These are phyloP conservation scores for Steinernema khuongi DNA, from an alignment of 1,140 invertebrate genomes.

Conservation along the genomic window DNA sequence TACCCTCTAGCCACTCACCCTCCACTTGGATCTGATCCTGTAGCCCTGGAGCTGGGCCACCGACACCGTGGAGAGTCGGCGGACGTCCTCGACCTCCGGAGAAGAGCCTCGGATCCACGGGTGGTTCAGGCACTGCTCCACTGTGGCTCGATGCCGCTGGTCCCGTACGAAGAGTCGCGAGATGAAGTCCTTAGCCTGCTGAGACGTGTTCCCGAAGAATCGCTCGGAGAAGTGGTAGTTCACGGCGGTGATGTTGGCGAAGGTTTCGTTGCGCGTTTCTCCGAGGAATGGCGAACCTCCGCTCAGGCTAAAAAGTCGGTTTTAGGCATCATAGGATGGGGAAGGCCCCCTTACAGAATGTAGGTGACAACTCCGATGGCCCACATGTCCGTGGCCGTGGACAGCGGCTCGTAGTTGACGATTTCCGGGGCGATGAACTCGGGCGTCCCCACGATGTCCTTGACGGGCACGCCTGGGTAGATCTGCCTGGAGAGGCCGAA, in stretches of 20 bases:
- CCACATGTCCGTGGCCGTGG: slow-evolving; percentile 62
- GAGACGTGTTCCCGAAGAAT: slow-evolving; percentile 61
- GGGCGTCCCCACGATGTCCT: slow-evolving; percentile 65
- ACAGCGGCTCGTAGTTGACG: slow-evolving; percentile 62
- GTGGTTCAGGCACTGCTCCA: slow-evolving; percentile 67
- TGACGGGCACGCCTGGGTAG: slow-evolving; percentile 59
- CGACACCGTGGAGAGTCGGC: slow-evolving; percentile 58
- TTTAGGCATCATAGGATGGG: slow-evolving; percentile 5
- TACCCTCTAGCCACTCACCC: slow-evolving; percentile 56
- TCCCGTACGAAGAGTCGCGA: slow-evolving; percentile 62
- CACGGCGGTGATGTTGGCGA: slow-evolving; percentile 64
- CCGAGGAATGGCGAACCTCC: slow-evolving; percentile 66
- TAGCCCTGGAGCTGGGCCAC: slow-evolving; percentile 63
- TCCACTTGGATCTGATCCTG: slow-evolving; percentile 62
- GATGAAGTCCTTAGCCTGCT: slow-evolving; percentile 66
- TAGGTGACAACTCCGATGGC: slow-evolving; percentile 63
- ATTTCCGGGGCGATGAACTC: slow-evolving; percentile 67
- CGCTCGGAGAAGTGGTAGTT: slow-evolving; percentile 64
- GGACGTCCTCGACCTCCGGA: slow-evolving; percentile 32
- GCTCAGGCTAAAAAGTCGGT: slow-evolving; percentile 60
- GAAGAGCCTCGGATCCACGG: slow-evolving; percentile 65
- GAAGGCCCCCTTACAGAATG: slow-evolving; percentile 59
- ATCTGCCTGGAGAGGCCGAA: slow-evolving; percentile 68
- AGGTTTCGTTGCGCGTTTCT: slow-evolving; percentile 65
- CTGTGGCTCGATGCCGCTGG: slow-evolving; percentile 65